Evolutionary conservation across 2,113 vertebrate genomes (phyloP), one percentile per base, ranked within the genome.

Genomic region (Sarotherodon lohbergeri): DNA sequence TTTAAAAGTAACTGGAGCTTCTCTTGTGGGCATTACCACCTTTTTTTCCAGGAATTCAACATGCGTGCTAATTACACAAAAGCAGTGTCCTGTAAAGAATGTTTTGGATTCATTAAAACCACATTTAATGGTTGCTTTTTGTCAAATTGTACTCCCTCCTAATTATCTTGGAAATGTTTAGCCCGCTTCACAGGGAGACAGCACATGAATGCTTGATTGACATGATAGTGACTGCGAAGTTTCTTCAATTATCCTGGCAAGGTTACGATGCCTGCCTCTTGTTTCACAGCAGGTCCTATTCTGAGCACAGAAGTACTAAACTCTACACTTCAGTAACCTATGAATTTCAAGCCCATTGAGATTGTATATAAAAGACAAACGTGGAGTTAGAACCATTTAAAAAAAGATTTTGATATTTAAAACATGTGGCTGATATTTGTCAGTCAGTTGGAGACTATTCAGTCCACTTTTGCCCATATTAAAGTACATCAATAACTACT

Each of bases 181-280:
- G 85, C 78, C 86, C 24, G 87, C 83, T 80, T 91, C 88, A 84
- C 83, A 50, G 86, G 80, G 81, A 89, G 89, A 93, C 83, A 83
- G 86, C 89, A 84, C 89, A 86, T 63, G 86, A 89, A 92, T 89
- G 86, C 82, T 89, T 94, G 93, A 93, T 90, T 91, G 93, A 94
- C 92, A 81, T 78, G 85, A 86, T 90, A 88, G 91, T 91, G 92
- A 86, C 88, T 89, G 90, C 90, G 89, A 94, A 93, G 93, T 95
- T 92, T 94, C 86, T 87, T 90, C 94, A 94, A 94, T 95, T 95
- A 95, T 93, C 92, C 86, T 91, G 92, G 92, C 93, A 84, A 93
- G 90, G 91, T 93, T 94, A 92, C 90, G 83, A 89, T 86, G 85
- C 85, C 94, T 90, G 88, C 83, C 79, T 90, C 85, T 82, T 73